Conservation (phyloP, 2,113 vertebrate genomes). For the Platysteira castanea region DNA sequence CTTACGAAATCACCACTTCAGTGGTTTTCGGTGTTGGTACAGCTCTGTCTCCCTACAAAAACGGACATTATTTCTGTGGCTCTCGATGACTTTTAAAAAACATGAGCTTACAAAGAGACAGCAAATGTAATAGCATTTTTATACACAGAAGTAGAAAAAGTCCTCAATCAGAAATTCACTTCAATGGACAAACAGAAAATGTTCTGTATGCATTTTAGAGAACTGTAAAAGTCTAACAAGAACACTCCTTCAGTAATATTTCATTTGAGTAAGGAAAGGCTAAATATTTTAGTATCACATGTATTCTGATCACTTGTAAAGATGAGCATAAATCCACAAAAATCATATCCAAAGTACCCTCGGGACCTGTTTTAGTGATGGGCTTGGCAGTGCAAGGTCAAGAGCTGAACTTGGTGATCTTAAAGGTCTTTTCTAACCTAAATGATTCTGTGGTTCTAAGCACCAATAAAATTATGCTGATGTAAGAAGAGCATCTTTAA, state of each 20-base stretch:
- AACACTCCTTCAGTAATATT: background rate
- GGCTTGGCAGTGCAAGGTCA: background rate
- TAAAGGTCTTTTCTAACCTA: background rate
- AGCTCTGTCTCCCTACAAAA: background rate
- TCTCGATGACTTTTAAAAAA: background rate
- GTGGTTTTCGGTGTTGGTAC: background rate
- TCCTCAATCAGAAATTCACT: background rate
- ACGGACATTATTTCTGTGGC: background rate
- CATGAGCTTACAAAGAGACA: background rate
- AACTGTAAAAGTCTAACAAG: background rate
- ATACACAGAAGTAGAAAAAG: background rate
- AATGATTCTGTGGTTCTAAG: background rate
- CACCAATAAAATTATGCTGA: background rate
- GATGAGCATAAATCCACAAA: background rate
- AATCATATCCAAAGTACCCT: background rate
- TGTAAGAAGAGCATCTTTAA: background rate
- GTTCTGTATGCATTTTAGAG: background rate
- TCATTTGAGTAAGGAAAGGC: background rate
- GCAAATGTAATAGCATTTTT: background rate
- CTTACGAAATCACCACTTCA: background rate
- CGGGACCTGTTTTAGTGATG: fast-evolving
- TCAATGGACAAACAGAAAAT: background rate
- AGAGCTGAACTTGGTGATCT: background rate
- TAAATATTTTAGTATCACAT: background rate
- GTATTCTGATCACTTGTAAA: background rate